These are phyloP conservation scores for Drosophila burlai DNA, from an alignment of 1,140 invertebrate genomes.

Conservation along the genomic window DNA sequence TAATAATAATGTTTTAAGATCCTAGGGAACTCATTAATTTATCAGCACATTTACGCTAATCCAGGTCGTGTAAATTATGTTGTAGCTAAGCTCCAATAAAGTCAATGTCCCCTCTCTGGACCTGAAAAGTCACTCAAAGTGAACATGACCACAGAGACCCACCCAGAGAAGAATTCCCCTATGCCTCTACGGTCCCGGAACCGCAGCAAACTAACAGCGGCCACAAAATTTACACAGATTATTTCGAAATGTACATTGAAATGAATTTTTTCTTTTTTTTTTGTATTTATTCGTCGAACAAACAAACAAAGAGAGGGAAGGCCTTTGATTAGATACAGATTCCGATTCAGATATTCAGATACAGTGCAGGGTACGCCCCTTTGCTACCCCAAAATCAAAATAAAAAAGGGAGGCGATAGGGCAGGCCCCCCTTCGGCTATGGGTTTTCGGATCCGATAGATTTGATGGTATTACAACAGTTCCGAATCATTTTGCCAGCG, in stretches of 20 bases:
- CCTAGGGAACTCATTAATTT: neutral
- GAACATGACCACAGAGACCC: conserved; percentile 48
- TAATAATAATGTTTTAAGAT: neutral
- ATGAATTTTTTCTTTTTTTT: conserved; percentile 60
- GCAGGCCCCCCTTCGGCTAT: conserved; percentile 34
- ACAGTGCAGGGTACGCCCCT: conserved; percentile 37
- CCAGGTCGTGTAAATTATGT: neutral
- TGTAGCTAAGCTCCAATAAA: conserved; percentile 15
- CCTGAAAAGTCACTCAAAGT: conserved; percentile 12
- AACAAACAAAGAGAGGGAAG: conserved; percentile 22
- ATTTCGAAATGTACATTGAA: conserved; percentile 79
- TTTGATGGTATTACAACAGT: conserved; percentile 57
- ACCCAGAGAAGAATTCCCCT: conserved; percentile 40
- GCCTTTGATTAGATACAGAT: conserved; percentile 63
- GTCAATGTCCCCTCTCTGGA: conserved; percentile 12
- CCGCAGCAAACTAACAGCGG: conserved; percentile 25
- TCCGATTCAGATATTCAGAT: conserved; percentile 25
- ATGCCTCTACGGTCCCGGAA: conserved; percentile 6
- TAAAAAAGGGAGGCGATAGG: conserved; percentile 7
- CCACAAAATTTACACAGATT: conserved; percentile 63
- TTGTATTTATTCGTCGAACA: conserved; percentile 54
- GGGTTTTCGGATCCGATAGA: conserved; percentile 15
- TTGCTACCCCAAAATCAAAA: conserved; percentile 13
- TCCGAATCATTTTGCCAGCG: conserved; percentile 54
- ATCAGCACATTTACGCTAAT: neutral